phyloP scores from a whole-genome alignment of 1,140 invertebrate species.

The Drosophila nigromelanica region DNA sequence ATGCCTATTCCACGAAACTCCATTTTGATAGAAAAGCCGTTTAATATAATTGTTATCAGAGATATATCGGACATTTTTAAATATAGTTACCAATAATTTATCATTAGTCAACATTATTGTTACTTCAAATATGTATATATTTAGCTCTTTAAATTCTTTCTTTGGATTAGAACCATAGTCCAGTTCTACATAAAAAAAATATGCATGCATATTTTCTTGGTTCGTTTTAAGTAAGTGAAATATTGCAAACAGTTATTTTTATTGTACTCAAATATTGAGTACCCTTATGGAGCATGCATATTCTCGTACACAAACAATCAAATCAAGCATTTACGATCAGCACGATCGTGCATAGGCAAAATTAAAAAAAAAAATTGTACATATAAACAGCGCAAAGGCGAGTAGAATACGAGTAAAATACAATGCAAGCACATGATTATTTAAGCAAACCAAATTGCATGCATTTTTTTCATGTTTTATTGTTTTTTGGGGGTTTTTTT shows the following conservation, averaged over 20 bases:
- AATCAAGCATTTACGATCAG: constrained; percentile 76
- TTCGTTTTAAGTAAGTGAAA: too few species aligned
- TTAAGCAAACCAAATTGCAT: constrained; percentile 63
- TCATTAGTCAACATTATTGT: too few species aligned
- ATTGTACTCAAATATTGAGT: constrained; percentile 26
- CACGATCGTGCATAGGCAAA: constrained; percentile 58
- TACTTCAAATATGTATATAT: too few species aligned
- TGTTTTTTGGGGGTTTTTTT: constrained; percentile 26
- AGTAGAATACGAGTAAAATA: constrained; percentile 41
- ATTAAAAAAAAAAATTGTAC: constrained; percentile 20
- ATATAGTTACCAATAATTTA: too few species aligned
- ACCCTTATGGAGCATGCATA: constrained; percentile 60
- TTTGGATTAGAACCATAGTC: too few species aligned
- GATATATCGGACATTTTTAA: too few species aligned
- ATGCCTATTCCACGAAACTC: too few species aligned
- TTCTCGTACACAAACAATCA: constrained; percentile 75
- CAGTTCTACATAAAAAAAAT: too few species aligned
- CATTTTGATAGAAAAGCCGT: too few species aligned
- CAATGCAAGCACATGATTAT: constrained; percentile 57
- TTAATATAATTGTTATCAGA: too few species aligned
- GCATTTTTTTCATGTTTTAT: constrained; percentile 41
- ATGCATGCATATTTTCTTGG: too few species aligned
- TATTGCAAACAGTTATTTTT: background rate
- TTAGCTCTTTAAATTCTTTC: too few species aligned
- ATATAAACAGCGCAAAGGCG: constrained; percentile 22